phyloP scores from a whole-genome alignment of 2,113 vertebrate genomes.

The Isurus oxyrinchus region DNA sequence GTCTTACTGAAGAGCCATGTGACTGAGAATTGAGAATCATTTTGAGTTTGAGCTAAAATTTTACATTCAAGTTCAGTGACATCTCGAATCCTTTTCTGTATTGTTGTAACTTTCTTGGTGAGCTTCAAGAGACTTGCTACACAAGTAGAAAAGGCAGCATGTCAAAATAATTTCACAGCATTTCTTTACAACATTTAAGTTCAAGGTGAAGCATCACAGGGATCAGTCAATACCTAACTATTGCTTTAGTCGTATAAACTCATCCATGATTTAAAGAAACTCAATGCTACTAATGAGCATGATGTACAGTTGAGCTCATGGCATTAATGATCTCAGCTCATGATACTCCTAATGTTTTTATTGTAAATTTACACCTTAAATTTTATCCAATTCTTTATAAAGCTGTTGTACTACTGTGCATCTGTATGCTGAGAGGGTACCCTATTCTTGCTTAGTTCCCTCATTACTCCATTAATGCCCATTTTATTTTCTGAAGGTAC shows the following conservation, averaged over 20 bases:
- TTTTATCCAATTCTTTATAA: background rate
- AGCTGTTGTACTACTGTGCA: background rate
- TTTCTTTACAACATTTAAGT: background rate
- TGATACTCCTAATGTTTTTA: background rate
- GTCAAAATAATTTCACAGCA: background rate
- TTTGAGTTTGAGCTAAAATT: slow-evolving; percentile 32
- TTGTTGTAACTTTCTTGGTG: background rate
- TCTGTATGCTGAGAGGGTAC: background rate
- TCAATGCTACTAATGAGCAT: background rate
- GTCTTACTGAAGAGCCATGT: slow-evolving; percentile 50
- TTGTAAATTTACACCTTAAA: background rate
- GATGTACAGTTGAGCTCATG: background rate
- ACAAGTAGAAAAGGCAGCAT: background rate
- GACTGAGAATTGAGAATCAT: slow-evolving; percentile 49
- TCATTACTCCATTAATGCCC: background rate
- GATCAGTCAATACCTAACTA: background rate
- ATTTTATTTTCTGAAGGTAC: background rate
- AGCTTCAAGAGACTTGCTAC: slow-evolving; percentile 50
- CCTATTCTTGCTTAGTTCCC: background rate
- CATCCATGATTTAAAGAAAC: background rate
- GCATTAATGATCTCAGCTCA: background rate
- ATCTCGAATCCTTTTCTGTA: slow-evolving; percentile 39
- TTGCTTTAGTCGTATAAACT: background rate
- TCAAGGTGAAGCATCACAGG: no score
- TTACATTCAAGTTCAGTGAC: slow-evolving; percentile 51